These are phyloP conservation scores for Rhea pennata DNA, from an alignment of 2,113 vertebrate species.

Conservation along the genomic window DNA sequence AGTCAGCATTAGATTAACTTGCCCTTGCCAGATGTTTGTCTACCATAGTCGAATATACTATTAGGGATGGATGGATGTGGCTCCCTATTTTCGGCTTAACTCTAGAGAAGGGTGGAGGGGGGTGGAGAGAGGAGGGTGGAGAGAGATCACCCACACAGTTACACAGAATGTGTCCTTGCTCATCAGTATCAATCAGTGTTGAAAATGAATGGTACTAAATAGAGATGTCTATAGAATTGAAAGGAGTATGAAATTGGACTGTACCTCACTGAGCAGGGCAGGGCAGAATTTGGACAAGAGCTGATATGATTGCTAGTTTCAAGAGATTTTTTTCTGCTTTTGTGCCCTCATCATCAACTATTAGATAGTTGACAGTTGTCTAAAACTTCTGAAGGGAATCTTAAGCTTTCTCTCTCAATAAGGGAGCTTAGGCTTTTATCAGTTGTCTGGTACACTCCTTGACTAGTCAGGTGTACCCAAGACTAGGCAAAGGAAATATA, in stretches of 20 bases:
- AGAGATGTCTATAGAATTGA: background rate
- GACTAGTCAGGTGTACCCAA: background rate
- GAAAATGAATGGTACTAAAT: background rate
- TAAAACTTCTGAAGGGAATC: background rate
- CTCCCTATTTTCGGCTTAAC: background rate
- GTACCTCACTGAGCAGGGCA: background rate
- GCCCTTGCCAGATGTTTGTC: background rate
- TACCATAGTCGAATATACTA: background rate
- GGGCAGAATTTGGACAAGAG: background rate
- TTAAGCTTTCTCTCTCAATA: background rate
- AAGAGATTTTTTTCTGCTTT: background rate
- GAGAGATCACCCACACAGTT: background rate
- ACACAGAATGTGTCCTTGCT: background rate
- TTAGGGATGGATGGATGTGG: background rate
- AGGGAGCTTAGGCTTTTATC: background rate
- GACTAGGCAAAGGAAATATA: background rate
- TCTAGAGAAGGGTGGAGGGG: background rate
- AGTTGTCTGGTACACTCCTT: background rate
- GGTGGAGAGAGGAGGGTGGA: background rate
- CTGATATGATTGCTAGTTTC: background rate
- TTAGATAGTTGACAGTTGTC: background rate
- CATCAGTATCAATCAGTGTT: background rate
- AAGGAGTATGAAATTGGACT: background rate
- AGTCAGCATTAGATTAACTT: conserved; percentile 18
- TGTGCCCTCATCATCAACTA: background rate